These are phyloP conservation scores for Elaeidobius kamerunicus DNA, from an alignment of 2,888 invertebrate species.

Conservation along the genomic window DNA sequence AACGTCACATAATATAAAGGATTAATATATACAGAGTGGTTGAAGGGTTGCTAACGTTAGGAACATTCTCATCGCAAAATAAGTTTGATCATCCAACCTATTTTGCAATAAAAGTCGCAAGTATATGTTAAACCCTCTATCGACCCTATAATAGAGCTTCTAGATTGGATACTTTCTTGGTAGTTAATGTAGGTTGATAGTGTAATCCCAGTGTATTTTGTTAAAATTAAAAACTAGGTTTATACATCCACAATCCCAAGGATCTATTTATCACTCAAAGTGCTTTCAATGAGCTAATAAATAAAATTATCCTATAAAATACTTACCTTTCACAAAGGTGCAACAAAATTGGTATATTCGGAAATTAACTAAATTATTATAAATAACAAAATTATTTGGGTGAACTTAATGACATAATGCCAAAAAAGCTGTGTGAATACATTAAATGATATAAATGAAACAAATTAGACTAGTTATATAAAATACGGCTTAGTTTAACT, in stretches of 20 bases:
- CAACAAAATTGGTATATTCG: slow-evolving; percentile 2
- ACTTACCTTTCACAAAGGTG: slow-evolving; percentile 14
- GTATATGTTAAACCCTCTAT: neutral
- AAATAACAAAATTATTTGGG: neutral
- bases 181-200: slow-evolving; percentile 4
- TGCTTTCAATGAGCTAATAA: slow-evolving; percentile 23
- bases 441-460: slow-evolving; percentile 2
- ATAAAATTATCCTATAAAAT: slow-evolving; percentile 15
- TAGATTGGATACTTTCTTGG: slow-evolving; percentile 8
- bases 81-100: too few relatives aligned
- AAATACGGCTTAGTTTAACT: slow-evolving; percentile 16
- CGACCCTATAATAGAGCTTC: slow-evolving; percentile 1
- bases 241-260: too few relatives aligned
- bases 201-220: slow-evolving; percentile 1
- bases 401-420: neutral
- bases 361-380: slow-evolving; percentile 9
- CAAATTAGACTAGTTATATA: slow-evolving; percentile 16
- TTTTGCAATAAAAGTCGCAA: neutral
- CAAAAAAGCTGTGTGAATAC: neutral
- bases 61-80: too few relatives aligned
- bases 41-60: neutral
- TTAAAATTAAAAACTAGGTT: neutral
- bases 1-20: slow-evolving; percentile 35
- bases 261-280: slow-evolving; percentile 21
- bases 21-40: slow-evolving; percentile 1